Base-by-base conservation (phyloP, 1,140 invertebrate species). In the Ceratina australensis region DNA sequence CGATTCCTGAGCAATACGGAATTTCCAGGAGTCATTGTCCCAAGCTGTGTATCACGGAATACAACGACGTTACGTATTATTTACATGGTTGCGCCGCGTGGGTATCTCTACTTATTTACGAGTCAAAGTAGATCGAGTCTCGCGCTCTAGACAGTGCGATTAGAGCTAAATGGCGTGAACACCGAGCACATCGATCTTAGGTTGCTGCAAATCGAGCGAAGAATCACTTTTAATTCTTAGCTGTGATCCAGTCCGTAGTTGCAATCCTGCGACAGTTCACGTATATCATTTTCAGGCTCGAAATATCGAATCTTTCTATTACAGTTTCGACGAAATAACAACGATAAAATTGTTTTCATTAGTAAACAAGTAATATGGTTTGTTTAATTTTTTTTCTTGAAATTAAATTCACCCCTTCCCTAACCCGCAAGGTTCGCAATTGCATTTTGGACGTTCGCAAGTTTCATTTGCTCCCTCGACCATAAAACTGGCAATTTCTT, bases 171-270 rank as follows among this genome's bases (percentile, higher is more conserved):
- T 15, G 28, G 49, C 18, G 24, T n/a, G 12, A 54, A 67, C 65
- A 52, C 65, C 49, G 22, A 67, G 76, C 69, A 75, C 76, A 28
- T 75, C 63, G 22, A 24, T 49, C 28, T 75, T 75, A 26, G 33
- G 42, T 66, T 24, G 20, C 57, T 72, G 16, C 50, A 60, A 24
- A 10, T n/a, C n/a, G 28, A 10, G 20, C 33, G 16, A 47, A 24
- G n/a, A 7, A 71, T 47, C 33, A 28, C 15, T 52, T 20, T 64
- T 22, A 47, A n/a, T 52, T 16, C 33, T 5, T 42, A 42, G 33
- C 10, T 42, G 33, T 10, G 33, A 42, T 42, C 33, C 33, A 42
- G 10, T n/a, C n/a, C n/a, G n/a, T 42, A 42, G 10, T 42, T 42
- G 33, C 33, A 42, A 10, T 42, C 5, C 18, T 26, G 22, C 15